A percentile compares a stretch with the other conserved stretches of the same genome.
phyloP scores from a whole-genome alignment of 2,113 vertebrate genomes.

The Apodemus speciosus region DNA sequence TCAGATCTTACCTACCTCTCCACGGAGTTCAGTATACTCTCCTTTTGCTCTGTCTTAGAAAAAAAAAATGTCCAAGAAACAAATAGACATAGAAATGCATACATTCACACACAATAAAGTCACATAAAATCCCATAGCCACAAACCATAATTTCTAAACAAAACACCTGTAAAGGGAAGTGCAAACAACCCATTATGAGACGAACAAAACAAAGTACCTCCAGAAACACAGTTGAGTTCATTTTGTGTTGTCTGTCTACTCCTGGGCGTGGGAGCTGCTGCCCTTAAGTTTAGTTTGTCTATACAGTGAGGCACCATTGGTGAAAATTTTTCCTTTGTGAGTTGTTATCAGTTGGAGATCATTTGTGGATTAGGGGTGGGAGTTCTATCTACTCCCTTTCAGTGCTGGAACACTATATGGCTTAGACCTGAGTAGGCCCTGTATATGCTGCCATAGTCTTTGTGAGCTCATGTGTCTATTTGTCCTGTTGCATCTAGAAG shows the following conservation, averaged over 20 bases:
- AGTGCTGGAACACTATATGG: neutral
- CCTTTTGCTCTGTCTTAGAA: too few species aligned
- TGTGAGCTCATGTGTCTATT: neutral
- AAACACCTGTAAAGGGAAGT: too few species aligned
- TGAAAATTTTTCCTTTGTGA: neutral
- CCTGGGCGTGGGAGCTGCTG: neutral
- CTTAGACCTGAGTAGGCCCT: neutral
- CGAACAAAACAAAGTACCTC: neutral
- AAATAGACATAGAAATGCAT: too few species aligned
- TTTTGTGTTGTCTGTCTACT: neutral
- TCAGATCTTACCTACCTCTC: too few species aligned
- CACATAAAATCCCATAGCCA: too few species aligned
- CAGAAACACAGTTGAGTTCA: neutral
- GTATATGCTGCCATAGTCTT: neutral
- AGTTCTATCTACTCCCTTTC: neutral
- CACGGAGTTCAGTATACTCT: too few species aligned
- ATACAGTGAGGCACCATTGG: neutral
- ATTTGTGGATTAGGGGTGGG: neutral
- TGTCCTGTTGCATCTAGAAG: neutral
- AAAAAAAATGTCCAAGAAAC: too few species aligned
- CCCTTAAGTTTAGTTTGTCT: neutral
- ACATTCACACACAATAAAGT: too few species aligned
- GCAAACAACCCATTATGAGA: too few species aligned
- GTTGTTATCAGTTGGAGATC: neutral
- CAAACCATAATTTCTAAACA: too few species aligned